Evolutionary conservation across 2,888 invertebrate species (phyloP), one percentile per base, ranked within the genome.

Genomic region (Ochlodes sylvanus): DNA sequence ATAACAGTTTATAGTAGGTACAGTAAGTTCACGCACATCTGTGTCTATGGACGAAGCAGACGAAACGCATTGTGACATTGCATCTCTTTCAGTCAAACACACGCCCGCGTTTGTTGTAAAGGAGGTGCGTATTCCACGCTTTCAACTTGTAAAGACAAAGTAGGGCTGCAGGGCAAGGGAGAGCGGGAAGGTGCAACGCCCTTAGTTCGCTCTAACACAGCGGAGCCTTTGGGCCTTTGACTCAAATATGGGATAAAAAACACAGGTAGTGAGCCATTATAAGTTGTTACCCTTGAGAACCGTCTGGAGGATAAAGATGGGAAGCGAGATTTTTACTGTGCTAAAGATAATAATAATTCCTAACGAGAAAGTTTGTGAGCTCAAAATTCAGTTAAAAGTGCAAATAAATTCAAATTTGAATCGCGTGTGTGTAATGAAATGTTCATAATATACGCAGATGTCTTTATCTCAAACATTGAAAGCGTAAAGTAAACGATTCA

Each of bases 101-200:
- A 79, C 80, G 73, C 74, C 79, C 74, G 77, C 81, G 76, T 74
- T 85, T 77, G 78, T 63, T 75, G 88, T 82, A 83, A 86, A 83
- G 86, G 88, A 89, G 82, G 82, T 74, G 74, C 71, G 75, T 80
- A 82, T 83, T 87, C 75, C 78, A 79, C 81, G 81, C 82, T 84
- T 88, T 83, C 89, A 76, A 77, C 87, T 86, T 79, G 77, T 78
- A 87, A 89, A 87, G 80, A 80, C 81, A 89, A 93, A 88, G 89
- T 92, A 91, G 92, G 92, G 92, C 92, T 92, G 85, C 90, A 90
- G 90, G 89, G 91, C 87, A 90, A 90, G 91, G 92, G 92, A 91
- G 90, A 89, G 85, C 87, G 87, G 84, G 82, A 86, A 89, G 90
- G 93, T 86, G 89, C 92, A 92, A 85, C 92, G 93, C 91, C 92